phyloP scores from a whole-genome alignment of 2,113 vertebrate genomes.

The Otocyon megalotis region DNA sequence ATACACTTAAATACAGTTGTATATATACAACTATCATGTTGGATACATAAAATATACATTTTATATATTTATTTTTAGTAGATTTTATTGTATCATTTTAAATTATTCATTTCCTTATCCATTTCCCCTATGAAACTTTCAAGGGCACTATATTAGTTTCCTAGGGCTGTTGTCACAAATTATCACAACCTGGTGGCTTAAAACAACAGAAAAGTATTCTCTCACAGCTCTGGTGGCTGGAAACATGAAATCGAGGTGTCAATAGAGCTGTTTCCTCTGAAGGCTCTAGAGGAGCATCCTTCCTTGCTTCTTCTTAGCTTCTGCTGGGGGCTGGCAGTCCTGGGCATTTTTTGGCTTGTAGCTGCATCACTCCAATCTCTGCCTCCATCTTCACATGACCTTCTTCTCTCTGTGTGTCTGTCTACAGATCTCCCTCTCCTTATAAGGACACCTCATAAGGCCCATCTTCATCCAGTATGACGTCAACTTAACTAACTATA shows the following conservation, averaged over 20 bases:
- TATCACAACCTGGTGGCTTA: background rate
- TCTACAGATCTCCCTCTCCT: slow-evolving; percentile 33
- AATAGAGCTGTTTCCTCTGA: background rate
- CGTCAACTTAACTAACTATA: background rate
- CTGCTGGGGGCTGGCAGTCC: background rate
- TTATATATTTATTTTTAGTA: background rate
- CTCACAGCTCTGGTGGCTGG: background rate
- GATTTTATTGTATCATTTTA: slow-evolving; percentile 14
- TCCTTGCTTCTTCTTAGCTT: background rate
- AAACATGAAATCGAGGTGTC: background rate
- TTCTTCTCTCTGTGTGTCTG: background rate
- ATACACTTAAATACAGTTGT: background rate
- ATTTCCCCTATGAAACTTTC: slow-evolving; percentile 7
- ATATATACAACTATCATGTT: background rate
- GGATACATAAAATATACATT: background rate
- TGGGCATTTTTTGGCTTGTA: background rate
- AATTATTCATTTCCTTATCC: slow-evolving; percentile 42
- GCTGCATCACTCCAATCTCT: background rate
- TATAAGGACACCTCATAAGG: background rate
- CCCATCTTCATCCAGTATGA: background rate
- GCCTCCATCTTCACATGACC: background rate
- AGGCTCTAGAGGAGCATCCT: background rate
- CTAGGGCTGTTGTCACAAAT: slow-evolving; percentile 2
- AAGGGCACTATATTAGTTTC: background rate
- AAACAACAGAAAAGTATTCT: slow-evolving; percentile 1